These are phyloP conservation scores for Anguilla japonica DNA, from an alignment of 2,113 vertebrate species.

Conservation along the genomic window DNA sequence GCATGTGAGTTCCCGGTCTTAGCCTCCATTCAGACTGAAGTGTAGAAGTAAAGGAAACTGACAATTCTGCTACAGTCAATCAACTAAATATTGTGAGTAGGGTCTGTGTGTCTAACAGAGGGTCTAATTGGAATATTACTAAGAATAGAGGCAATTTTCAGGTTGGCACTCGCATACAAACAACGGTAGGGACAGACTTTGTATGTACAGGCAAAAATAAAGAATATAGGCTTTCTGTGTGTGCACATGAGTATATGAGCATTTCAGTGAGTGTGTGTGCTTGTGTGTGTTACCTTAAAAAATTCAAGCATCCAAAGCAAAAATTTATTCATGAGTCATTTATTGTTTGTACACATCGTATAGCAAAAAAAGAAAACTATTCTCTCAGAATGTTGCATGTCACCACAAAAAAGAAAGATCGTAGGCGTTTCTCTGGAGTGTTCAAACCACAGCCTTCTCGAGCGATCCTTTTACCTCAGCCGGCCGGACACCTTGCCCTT, in stretches of 20 bases:
- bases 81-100: background rate
- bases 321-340: constrained; percentile 38
- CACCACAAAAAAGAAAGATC: constrained; percentile 37
- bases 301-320: constrained; percentile 9
- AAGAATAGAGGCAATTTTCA: background rate
- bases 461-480: constrained; percentile 57
- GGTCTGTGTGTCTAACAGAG: no score
- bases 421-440: constrained; percentile 7
- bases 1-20: background rate
- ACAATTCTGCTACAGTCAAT: background rate
- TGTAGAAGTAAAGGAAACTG: background rate
- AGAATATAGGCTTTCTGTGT: no score
- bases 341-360: constrained; percentile 43
- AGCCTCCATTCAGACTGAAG: constrained; percentile 1
- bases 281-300: no score
- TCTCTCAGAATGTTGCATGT: background rate
- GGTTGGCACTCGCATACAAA: background rate
- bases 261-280: no score
- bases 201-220: no score
- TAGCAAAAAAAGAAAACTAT: background rate
- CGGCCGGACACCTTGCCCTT: constrained; percentile 68
- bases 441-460: background rate
- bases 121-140: background rate
- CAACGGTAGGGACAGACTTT: no score
- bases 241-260: no score